Percentiles rank a stretch among this genome's conserved stretches.
These are phyloP conservation scores for Ichneumoninae sp. DNA, from an alignment of 2,888 invertebrate species.

Conservation along the genomic window DNA sequence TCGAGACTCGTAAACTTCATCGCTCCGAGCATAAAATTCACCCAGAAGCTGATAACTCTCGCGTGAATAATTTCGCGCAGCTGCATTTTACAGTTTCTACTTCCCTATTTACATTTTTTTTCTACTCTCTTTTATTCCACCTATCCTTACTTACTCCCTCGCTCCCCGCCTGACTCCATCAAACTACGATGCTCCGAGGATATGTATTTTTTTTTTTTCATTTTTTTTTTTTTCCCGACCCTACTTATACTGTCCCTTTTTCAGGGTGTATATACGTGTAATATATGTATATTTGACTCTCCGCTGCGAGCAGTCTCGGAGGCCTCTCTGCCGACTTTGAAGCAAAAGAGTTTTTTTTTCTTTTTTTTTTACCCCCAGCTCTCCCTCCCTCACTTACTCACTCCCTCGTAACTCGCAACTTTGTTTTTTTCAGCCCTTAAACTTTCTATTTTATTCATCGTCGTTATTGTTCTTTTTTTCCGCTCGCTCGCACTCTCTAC, in stretches of 20 bases:
- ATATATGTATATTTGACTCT: conserved; percentile 35
- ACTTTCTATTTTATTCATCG: conserved; percentile 61
- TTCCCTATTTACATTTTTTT: conserved; percentile 53
- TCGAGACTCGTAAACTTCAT: conserved; percentile 61
- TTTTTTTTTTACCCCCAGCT: conserved; percentile 26
- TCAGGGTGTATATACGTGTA: conserved; percentile 12
- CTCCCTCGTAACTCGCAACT: conserved; percentile 22
- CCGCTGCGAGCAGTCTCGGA: conserved; percentile 25
- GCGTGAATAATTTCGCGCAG: conserved; percentile 64
- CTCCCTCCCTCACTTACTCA: conserved; percentile 39
- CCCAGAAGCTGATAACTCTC: conserved; percentile 62
- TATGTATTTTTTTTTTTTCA: background rate
- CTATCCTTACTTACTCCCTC: conserved; percentile 9
- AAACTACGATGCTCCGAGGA: conserved; percentile 35
- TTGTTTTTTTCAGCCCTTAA: conserved; percentile 51
- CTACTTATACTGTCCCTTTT: conserved; percentile 26
- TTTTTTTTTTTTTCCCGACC: conserved; percentile 25
- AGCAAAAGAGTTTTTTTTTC: conserved; percentile 43
- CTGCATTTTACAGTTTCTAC: conserved; percentile 62
- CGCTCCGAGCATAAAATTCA: conserved; percentile 54
- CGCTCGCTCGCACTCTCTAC: conserved; percentile 18
- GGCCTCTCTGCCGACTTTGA: conserved; percentile 19
- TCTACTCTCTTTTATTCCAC: conserved; percentile 29
- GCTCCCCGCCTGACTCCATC: conserved; percentile 26
- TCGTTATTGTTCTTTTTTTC: conserved; percentile 54